These are phyloP conservation scores for Tyria jacobaeae DNA, from an alignment of 2,888 invertebrate species.

Conservation along the genomic window DNA sequence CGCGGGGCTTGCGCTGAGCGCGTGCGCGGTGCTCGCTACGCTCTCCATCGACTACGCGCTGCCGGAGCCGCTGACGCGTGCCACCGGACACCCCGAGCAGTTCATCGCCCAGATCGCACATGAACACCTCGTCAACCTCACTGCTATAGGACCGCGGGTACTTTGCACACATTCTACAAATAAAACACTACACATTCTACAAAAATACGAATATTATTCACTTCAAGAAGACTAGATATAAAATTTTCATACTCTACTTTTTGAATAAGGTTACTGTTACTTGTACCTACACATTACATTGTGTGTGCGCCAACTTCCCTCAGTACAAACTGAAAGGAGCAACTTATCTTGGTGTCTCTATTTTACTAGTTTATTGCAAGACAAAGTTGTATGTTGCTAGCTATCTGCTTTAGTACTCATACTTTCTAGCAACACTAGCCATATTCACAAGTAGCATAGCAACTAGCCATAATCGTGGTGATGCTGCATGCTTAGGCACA, in stretches of 20 bases:
- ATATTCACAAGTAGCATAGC: too few species aligned
- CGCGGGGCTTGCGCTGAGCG: constrained; percentile 82
- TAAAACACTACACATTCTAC: neutral
- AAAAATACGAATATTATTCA: neutral
- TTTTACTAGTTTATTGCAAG: too few species aligned
- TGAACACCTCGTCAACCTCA: constrained; percentile 88
- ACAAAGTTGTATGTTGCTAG: too few species aligned
- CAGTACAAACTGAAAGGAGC: too few species aligned
- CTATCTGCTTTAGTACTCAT: neutral
- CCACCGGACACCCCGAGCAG: constrained; percentile 42
- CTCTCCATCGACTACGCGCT: constrained; percentile 85
- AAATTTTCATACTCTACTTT: too few species aligned
- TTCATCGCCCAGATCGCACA: constrained; percentile 88
- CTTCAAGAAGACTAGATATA: neutral
- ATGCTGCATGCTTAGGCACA: too few species aligned
- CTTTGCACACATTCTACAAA: neutral
- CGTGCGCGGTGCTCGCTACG: constrained; percentile 85
- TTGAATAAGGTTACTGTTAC: too few species aligned
- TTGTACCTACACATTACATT: too few species aligned
- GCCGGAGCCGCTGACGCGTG: constrained; percentile 80
- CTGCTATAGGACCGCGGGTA: constrained; percentile 87
- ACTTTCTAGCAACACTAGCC: neutral
- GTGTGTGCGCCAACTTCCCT: too few species aligned
- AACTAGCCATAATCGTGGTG: too few species aligned
- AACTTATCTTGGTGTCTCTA: too few species aligned